phyloP scores from a whole-genome alignment of 2,888 invertebrate species.

The Azorinus chamasolen region DNA sequence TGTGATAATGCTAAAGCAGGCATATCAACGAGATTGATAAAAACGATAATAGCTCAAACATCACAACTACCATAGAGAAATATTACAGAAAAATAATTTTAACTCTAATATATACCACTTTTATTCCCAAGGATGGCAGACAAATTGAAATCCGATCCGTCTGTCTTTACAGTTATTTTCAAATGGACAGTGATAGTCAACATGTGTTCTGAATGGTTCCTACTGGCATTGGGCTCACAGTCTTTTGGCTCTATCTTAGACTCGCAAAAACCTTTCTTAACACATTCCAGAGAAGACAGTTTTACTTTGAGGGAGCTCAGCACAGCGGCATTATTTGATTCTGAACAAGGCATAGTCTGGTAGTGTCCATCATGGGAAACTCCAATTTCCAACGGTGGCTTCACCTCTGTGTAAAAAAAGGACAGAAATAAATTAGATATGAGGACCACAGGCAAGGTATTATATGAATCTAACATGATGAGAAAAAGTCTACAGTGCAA shows the following conservation, averaged over 20 bases:
- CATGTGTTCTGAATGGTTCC: background rate
- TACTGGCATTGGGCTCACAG: background rate
- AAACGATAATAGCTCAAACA: no score
- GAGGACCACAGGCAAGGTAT: background rate
- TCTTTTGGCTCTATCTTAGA: background rate
- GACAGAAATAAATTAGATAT: background rate
- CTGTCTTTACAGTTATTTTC: background rate
- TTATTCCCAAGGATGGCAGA: background rate
- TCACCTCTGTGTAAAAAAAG: slow-evolving; percentile 9
- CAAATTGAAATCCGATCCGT: background rate
- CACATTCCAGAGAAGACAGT: slow-evolving; percentile 7
- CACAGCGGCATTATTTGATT: background rate
- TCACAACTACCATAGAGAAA: no score
- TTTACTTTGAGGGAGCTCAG: background rate
- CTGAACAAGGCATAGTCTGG: slow-evolving; percentile 2
- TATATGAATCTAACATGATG: no score
- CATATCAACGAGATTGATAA: no score
- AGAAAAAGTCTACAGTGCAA: no score
- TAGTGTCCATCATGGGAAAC: slow-evolving; percentile 7
- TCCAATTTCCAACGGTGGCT: slow-evolving; percentile 9
- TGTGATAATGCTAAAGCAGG: no score
- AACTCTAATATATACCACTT: no score
- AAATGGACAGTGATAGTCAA: background rate
- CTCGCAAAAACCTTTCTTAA: background rate
- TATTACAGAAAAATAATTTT: no score